Evolutionary conservation across 2,113 vertebrate genomes (phyloP), one percentile per base, ranked within the genome.

Genomic region (Platichthys stellatus): DNA sequence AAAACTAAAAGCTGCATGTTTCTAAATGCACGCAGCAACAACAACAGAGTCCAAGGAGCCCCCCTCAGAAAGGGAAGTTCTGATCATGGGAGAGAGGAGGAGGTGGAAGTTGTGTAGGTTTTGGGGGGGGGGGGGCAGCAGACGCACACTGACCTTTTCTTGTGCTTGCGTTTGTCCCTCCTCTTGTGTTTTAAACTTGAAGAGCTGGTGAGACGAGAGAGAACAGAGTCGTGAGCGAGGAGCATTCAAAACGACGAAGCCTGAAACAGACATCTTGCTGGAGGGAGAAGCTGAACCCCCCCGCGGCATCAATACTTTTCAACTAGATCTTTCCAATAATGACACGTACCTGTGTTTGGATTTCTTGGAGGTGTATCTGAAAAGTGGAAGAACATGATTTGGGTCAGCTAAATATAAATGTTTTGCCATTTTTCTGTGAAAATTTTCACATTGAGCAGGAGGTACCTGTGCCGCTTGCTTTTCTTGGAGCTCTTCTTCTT

Each of bases 401-500:
- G 9, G 7, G 15, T 74, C 2, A 38, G 3, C 4, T 60, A 14
- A 56, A 74, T 47, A 65, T 58, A 72, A 69, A 67, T 9, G 4
- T 53, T 0, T 38, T 28, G 40, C 40, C 8, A n/a, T 2, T 23
- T 0, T 49, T 74, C 18, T 23, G 9, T 1, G 6, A 0, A 4
- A 21, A 20, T 23, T 59, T 28, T 40, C 1, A 1, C 10, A 28
- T 35, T 28, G 28, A 26, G 5, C 45, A 2, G 11, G 35, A 53
- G 54, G 13, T 95, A 99, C 98, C 97, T 96, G 90, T 93, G 96
- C 80, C 95, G 93, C 84, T 97, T 99, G 89, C 95, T 94, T 74
- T 95, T 99, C 94, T 97, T 99, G 35, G 97, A 96, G 86, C 94
- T 96, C 92, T 97, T 99, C 95, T 97, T 98, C 92, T 97, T 98